A percentile compares a stretch with the other conserved stretches of the same genome.
Conservation (phyloP, 2,797 vertebrate genomes). For the Mionectes olivaceus region DNA sequence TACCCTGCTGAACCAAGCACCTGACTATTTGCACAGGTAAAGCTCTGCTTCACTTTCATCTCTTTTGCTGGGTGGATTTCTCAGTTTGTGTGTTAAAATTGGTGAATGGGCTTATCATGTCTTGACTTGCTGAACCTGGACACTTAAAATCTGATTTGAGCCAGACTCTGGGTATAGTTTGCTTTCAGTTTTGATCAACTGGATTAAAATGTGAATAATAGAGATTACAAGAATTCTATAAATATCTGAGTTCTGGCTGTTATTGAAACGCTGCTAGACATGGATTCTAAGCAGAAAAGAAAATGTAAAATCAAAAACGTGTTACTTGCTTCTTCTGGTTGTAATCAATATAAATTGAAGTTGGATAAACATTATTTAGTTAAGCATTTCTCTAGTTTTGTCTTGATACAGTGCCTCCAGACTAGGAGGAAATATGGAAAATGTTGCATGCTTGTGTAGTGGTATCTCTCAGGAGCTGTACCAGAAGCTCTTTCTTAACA, state of each 20-base stretch:
- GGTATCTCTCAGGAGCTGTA: not conserved
- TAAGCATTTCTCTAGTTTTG: not conserved
- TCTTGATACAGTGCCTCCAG: not conserved
- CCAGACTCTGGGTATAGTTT: fast-evolving
- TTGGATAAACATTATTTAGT: not conserved
- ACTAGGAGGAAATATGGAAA: not conserved
- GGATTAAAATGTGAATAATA: not conserved
- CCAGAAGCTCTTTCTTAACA: not conserved
- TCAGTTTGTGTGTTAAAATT: not conserved
- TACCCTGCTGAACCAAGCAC: conserved; percentile 96
- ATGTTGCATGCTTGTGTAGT: not conserved
- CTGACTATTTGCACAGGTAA: conserved; percentile 96
- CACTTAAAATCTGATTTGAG: not conserved
- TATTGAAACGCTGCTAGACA: not conserved
- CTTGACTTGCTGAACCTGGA: not conserved
- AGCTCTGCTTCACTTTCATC: not conserved
- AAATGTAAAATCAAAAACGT: not conserved
- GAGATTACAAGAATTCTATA: not conserved
- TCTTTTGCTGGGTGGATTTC: not conserved
- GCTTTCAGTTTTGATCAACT: not conserved
- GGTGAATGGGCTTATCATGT: not conserved
- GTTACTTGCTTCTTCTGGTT: not conserved
- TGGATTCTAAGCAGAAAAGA: not conserved
- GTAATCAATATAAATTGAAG: not conserved
- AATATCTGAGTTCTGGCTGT: not conserved